Conservation (phyloP, 2,888 invertebrate species). For the Drosophila meridionalis region DNA sequence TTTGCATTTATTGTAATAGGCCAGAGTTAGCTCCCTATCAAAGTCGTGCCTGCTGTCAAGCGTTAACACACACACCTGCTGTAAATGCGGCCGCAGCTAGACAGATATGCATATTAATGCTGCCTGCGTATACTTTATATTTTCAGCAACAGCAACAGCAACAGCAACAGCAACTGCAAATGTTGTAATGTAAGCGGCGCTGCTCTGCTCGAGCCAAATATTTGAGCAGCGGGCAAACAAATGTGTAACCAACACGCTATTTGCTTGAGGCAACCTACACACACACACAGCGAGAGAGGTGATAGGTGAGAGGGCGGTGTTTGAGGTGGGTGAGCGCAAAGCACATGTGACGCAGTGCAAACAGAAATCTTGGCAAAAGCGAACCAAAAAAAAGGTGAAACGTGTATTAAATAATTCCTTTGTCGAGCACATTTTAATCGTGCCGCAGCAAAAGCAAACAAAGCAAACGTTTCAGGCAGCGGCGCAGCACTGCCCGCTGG, state of each 20-base stretch:
- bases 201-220: slow-evolving; percentile 70
- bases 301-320: background rate
- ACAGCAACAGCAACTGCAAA: slow-evolving; percentile 53
- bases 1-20: slow-evolving; percentile 76
- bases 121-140: slow-evolving; percentile 72
- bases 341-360: slow-evolving; percentile 65
- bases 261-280: slow-evolving; percentile 71
- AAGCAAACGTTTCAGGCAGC: slow-evolving; percentile 49
- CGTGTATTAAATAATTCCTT: slow-evolving; percentile 80
- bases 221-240: slow-evolving; percentile 76
- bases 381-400: slow-evolving; percentile 71
- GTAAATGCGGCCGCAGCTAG: slow-evolving; percentile 31
- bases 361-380: slow-evolving; percentile 68
- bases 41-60: slow-evolving; percentile 66
- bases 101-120: slow-evolving; percentile 71
- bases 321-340: background rate
- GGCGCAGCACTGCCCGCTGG: slow-evolving; percentile 48
- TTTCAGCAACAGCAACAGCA: slow-evolving; percentile 66
- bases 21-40: slow-evolving; percentile 66
- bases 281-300: background rate
- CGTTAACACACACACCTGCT: slow-evolving; percentile 59
- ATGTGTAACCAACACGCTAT: slow-evolving; percentile 79
- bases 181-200: slow-evolving; percentile 62
- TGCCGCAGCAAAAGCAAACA: slow-evolving; percentile 74
- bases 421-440: slow-evolving; percentile 80